These are phyloP conservation scores for Bombus waltoni DNA, from an alignment of 1,140 invertebrate genomes.

Conservation along the genomic window DNA sequence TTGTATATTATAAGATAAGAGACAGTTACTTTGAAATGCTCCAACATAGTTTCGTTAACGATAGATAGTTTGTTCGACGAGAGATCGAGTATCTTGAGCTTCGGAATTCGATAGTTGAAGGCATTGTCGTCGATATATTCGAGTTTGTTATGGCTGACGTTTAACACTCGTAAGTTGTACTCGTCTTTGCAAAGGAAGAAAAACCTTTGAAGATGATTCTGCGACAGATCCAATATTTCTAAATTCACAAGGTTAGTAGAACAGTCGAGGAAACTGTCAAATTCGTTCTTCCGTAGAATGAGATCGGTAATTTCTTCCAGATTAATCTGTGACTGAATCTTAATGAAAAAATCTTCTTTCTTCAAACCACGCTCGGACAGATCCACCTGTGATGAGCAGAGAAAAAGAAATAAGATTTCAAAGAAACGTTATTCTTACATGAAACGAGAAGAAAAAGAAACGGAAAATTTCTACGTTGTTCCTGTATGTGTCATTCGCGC, in stretches of 20 bases:
- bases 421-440: not conserved
- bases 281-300: conserved; percentile 76
- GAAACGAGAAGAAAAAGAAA: not conserved
- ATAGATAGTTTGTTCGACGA: conserved; percentile 76
- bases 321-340: conserved; percentile 69
- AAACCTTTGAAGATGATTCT: conserved; percentile 78
- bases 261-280: conserved; percentile 80
- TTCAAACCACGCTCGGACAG: conserved; percentile 71
- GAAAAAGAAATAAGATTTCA: not conserved
- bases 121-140: conserved; percentile 79
- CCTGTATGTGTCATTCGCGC: not conserved
- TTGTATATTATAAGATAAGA: not conserved
- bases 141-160: conserved; percentile 78
- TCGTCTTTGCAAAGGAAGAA: conserved; percentile 78
- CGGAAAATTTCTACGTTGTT: not conserved
- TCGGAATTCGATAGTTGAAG: conserved; percentile 74
- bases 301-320: conserved; percentile 74
- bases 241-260: conserved; percentile 75
- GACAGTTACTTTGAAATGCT: conserved; percentile 76
- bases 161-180: conserved; percentile 75
- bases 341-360: conserved; percentile 78
- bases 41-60: conserved; percentile 79
- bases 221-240: conserved; percentile 74
- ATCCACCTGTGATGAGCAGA: conserved; percentile 71
- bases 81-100: conserved; percentile 77